Conservation (phyloP, 2,113 vertebrate species). For the Aepyceros melampus region DNA sequence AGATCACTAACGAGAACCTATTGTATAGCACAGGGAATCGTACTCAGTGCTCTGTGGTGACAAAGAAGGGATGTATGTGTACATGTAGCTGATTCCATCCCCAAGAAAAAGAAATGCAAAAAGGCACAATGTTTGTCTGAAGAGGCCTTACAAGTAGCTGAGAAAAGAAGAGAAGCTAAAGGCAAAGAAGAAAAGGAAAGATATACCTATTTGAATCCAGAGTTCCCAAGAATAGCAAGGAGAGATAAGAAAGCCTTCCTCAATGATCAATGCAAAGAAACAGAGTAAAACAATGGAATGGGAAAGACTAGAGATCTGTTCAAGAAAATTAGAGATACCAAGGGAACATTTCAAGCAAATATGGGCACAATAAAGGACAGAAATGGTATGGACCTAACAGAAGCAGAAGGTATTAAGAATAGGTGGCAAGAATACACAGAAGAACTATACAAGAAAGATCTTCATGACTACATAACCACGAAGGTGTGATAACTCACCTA, state of each 20-base stretch:
- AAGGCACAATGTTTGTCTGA: not conserved
- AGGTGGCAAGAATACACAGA: not conserved
- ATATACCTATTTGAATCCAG: not conserved
- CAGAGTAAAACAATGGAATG: not conserved
- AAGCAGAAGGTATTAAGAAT: not conserved
- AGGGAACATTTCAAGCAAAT: not conserved
- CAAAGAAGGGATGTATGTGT: not conserved
- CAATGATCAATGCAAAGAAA: not conserved
- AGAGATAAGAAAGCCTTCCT: not conserved
- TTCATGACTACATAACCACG: not conserved
- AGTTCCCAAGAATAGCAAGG: not conserved
- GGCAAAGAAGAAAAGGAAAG: not conserved
- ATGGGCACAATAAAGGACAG: not conserved
- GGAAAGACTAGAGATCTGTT: not conserved
- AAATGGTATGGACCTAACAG: not conserved
- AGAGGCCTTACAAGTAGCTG: not conserved
- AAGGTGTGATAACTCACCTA: not conserved
- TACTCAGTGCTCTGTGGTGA: not conserved
- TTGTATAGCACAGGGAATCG: not conserved
- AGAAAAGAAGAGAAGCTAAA: not conserved
- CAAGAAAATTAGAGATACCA: not conserved
- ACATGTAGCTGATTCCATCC: not conserved
- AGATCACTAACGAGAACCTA: not conserved
- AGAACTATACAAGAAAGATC: not conserved
- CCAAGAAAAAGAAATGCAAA: not conserved